Base-by-base conservation (phyloP, 2,113 vertebrate species). In the Bos indicus region DNA sequence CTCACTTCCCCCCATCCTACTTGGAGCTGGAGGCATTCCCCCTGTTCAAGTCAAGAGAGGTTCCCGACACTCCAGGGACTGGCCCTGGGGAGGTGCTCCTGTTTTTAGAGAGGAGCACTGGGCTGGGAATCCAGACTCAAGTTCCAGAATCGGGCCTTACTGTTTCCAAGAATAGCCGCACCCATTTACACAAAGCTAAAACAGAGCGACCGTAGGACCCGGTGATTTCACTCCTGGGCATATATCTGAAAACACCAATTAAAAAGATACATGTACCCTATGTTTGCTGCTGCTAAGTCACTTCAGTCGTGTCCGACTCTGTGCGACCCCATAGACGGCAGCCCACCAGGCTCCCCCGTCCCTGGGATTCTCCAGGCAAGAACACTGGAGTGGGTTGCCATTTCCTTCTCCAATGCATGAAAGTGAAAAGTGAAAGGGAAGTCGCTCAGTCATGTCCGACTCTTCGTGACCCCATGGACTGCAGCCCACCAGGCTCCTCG, bases 191-290 rank as follows among this genome's bases (percentile, higher is more conserved):
- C 33, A 56, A 83, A 83, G 54, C 81, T 56, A 3, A 56, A 56
- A 15, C 10, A 54, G 33, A 15, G 54, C 0, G 4, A 15, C 12
- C 4, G 6, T 9, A 56, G 33, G n/a, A 15, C 51, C 51, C 0
- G 4, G 81, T 4, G 4, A 16, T 36, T 52, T n/a, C 81, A 83
- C 51, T 83, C 81, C 52, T 16, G 81, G 52, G 21, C 36, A 26
- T 56, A 3, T 36, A 36, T 56, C 52, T 15, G 81, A 83, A 56
- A 36, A 25, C 52, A 36, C 33, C 25, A 56, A 83, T 56, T 83
- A 1, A 21, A 26, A 36, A 56, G 81, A 26, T 26, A 56, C 33
- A 3, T 0, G 33, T 14, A 56, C 13, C 21, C 52, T 25, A 15
- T 36, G 51, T 83, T 6, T n/a, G 28, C 13, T 30, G 28, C 59